A percentile compares a stretch with the other conserved stretches of the same genome.
Evolutionary conservation across 2,797 vertebrate species (phyloP).

Genomic region (Odontamblyopus lacepedii): DNA sequence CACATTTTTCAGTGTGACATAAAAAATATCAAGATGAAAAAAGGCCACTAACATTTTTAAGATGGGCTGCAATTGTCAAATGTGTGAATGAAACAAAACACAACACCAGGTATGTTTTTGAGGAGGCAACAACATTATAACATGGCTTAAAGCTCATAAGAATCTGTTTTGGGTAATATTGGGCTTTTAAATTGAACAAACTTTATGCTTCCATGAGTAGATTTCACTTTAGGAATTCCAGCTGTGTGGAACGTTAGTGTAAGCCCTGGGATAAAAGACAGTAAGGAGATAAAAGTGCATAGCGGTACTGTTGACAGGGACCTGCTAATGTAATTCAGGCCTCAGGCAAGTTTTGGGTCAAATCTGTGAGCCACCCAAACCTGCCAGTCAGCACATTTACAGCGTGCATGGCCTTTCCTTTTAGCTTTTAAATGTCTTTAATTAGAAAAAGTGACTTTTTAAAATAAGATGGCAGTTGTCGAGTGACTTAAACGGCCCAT

Average conservation of each 20-base stretch:
- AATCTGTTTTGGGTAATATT: too few species aligned
- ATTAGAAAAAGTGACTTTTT: not conserved
- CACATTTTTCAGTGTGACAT: too few species aligned
- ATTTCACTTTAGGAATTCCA: not conserved
- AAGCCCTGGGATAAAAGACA: slow-evolving; percentile 4
- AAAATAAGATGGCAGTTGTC: not conserved
- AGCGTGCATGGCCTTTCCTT: not conserved
- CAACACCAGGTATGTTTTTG: too few species aligned
- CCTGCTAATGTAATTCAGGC: slow-evolving; percentile 28
- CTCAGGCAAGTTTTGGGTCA: slow-evolving; percentile 39
- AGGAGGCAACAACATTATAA: too few species aligned
- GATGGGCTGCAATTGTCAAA: too few species aligned
- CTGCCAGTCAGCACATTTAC: slow-evolving; percentile 30
- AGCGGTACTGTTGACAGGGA: slow-evolving; percentile 23
- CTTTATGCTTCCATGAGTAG: slow-evolving; percentile 2
- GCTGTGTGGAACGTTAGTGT: not conserved
- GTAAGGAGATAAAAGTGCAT: slow-evolving; percentile 13
- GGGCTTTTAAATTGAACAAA: slow-evolving; percentile 4
- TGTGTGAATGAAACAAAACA: too few species aligned
- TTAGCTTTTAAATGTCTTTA: not conserved
- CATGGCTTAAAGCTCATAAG: too few species aligned
- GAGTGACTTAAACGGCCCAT: not conserved
- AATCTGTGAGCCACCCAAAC: slow-evolving; percentile 42
- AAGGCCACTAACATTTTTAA: too few species aligned
- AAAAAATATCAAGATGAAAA: too few species aligned